Evolutionary conservation across 2,888 invertebrate genomes (phyloP), one percentile per base, ranked within the genome.

Genomic region (Caenorhabditis virilis): DNA sequence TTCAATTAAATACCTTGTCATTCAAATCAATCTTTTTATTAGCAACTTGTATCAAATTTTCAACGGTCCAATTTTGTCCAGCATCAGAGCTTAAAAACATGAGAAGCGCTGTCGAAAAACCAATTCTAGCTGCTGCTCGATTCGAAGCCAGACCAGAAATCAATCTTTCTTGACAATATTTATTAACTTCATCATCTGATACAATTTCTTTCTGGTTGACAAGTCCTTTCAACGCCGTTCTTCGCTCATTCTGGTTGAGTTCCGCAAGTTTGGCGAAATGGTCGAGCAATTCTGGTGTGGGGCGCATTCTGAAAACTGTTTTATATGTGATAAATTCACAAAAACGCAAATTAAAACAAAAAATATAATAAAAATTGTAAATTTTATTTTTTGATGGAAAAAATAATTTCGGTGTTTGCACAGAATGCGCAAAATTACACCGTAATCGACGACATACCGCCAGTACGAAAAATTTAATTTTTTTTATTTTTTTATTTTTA

Each of bases 71-170:
- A 5, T 48, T 42, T 41, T 63, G 27, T 20, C 47, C 50, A 1
- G 42, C 30, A 3, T 63, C 46, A 18, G 64, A 57, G 13, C 38
- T 25, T 18, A 72, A 33, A 23, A 72, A 27, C 13, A 55, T 43
- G 2, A 52, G 38, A 7, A 69, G 23, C 16, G 64, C 52, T 1
- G 70, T 66, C 5, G 68, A 49, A 23, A 68, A 65, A 13, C 75
- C 75, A 11, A 75, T 33, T 22, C 75, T 39, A 7, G 69, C 61
- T n/a, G 75, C 75, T 16, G 71, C 72, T 52, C 75, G 52, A 2
- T 63, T 26, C 4, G 73, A 75, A 22, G 58, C 38, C 22, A 73
- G 58, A 26, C 75, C 75, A 7, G 58, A 43, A 20, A 75, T 60
- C 3, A 75, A 48, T 43, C 75, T 42, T 41, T 73, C 72, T 18